These are phyloP conservation scores for Achatina immaculata DNA, from an alignment of 1,140 invertebrate species.

Conservation along the genomic window DNA sequence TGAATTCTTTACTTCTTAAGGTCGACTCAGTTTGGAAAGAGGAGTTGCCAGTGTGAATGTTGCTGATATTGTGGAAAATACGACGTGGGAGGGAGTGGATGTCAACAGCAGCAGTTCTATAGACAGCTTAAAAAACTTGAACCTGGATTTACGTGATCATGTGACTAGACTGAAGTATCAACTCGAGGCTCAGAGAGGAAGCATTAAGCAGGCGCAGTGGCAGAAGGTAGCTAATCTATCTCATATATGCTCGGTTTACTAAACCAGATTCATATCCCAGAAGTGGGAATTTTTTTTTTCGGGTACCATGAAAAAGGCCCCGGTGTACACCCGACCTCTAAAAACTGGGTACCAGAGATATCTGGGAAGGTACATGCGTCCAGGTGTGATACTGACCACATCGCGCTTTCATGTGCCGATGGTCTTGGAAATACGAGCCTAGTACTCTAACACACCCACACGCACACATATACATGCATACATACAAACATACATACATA, in stretches of 20 bases:
- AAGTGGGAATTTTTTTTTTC: neutral
- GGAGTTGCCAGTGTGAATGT: neutral
- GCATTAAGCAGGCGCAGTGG: conserved; percentile 44
- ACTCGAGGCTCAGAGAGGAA: conserved; percentile 49
- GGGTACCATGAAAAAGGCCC: too few species aligned
- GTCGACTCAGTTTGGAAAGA: neutral
- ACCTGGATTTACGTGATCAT: conserved; percentile 47
- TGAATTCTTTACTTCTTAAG: neutral
- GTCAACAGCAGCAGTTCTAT: neutral
- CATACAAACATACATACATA: neutral
- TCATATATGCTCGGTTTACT: neutral
- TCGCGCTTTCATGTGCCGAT: too few species aligned
- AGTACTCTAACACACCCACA: too few species aligned
- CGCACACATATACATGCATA: neutral
- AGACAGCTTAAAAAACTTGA: conserved; percentile 34
- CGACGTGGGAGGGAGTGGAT: neutral
- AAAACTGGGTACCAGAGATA: too few species aligned
- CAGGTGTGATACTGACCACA: too few species aligned
- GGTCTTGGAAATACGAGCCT: too few species aligned
- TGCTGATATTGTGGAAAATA: neutral
- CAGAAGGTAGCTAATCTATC: conserved; percentile 36
- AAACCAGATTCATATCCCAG: too few species aligned
- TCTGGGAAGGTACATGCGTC: too few species aligned
- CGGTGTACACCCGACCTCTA: too few species aligned
- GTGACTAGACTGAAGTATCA: conserved; percentile 41